These are phyloP conservation scores for Drosophila maculinotata DNA, from an alignment of 2,888 invertebrate genomes.

Conservation along the genomic window DNA sequence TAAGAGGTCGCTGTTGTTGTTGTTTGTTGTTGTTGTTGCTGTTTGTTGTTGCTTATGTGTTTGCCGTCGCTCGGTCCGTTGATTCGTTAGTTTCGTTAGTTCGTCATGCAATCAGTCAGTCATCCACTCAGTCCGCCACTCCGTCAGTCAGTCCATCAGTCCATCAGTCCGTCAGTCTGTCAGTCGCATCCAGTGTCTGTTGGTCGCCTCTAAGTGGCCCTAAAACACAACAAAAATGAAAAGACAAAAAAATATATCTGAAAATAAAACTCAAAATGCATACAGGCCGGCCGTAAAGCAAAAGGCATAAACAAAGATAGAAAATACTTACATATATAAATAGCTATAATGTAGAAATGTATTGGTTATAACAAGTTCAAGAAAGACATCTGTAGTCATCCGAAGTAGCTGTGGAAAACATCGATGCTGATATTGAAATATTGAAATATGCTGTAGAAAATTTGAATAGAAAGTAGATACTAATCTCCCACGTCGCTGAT, in stretches of 20 bases:
- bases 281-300: conserved; percentile 52
- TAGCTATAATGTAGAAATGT: conserved; percentile 41
- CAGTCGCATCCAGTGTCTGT: conserved; percentile 31
- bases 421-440: neutral
- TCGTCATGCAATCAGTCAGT: conserved; percentile 75
- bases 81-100: conserved; percentile 77
- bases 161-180: conserved; percentile 21
- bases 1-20: conserved; percentile 66
- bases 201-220: conserved; percentile 71
- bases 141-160: conserved; percentile 46
- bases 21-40: conserved; percentile 37
- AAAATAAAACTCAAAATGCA: conserved; percentile 66
- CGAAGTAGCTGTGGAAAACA: neutral
- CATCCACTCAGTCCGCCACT: conserved; percentile 30
- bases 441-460: too few relatives aligned
- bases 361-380: conserved; percentile 42
- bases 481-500: too few relatives aligned
- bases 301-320: conserved; percentile 37
- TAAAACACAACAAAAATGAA: conserved; percentile 54
- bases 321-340: conserved; percentile 36
- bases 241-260: conserved; percentile 36
- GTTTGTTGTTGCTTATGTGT: conserved; percentile 46
- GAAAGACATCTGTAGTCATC: conserved; percentile 14
- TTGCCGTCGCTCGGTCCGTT: conserved; percentile 57
- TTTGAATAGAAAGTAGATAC: too few relatives aligned